Conservation (phyloP, 2,113 vertebrate genomes). For the Protobothrops flavoviridis region DNA sequence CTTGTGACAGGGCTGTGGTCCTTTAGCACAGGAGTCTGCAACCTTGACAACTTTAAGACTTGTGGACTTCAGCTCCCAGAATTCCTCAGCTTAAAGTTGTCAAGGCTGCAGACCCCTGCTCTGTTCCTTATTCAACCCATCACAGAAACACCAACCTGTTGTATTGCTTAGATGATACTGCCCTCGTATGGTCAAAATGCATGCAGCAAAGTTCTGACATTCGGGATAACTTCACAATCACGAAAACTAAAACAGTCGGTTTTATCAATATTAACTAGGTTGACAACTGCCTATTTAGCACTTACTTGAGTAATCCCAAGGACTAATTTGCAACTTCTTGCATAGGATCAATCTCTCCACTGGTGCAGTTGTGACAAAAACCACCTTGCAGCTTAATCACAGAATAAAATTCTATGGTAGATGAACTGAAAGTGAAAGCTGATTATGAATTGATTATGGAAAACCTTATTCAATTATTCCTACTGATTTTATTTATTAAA, state of each 20-base stretch:
- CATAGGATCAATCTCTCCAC: background rate
- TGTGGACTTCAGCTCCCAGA: too few species aligned
- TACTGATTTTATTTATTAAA: background rate
- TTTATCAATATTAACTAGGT: background rate
- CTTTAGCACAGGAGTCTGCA: background rate
- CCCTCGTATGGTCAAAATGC: slow-evolving; percentile 51
- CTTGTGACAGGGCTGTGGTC: background rate
- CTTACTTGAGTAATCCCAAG: background rate
- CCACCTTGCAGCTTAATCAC: background rate
- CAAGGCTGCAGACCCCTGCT: too few species aligned
- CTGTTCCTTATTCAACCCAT: background rate
- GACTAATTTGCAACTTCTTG: background rate
- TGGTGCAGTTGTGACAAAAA: background rate
- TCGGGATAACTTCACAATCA: background rate
- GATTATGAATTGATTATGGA: background rate
- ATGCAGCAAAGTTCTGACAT: rapidly evolving
- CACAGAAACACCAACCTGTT: background rate
- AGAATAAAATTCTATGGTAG: background rate
- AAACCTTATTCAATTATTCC: background rate
- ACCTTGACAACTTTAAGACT: too few species aligned
- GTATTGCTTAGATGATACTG: slow-evolving; percentile 42
- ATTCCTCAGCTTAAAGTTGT: too few species aligned
- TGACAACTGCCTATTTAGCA: background rate
- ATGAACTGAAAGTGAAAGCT: background rate
- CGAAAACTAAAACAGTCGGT: background rate